phyloP scores from a whole-genome alignment of 2,797 vertebrate species.

The Yasuhikotakia modesta region DNA sequence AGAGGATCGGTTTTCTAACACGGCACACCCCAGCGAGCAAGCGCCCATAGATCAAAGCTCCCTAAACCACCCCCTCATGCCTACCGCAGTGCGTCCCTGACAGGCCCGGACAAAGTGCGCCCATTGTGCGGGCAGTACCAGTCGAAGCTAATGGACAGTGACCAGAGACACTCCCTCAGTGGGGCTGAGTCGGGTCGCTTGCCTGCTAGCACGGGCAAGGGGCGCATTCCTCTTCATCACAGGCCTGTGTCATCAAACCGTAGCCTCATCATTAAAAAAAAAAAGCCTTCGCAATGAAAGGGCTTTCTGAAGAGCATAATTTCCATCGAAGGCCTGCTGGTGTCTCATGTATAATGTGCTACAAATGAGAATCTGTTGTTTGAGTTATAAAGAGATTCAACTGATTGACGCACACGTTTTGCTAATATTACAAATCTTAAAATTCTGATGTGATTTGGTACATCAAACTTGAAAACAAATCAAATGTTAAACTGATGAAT shows the following conservation, averaged over 20 bases:
- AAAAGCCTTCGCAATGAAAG: constrained; percentile 44
- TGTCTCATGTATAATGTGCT: constrained; percentile 22
- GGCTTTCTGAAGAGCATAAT: constrained; percentile 35
- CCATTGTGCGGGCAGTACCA: constrained; percentile 77
- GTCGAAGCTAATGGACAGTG: constrained; percentile 76
- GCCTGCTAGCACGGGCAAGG: constrained; percentile 51
- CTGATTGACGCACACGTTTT: neutral
- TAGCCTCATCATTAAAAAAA: constrained; percentile 17
- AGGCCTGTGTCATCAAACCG: constrained; percentile 61
- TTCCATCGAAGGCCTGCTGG: constrained; percentile 26
- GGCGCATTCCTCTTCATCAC: constrained; percentile 57
- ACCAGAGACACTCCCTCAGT: constrained; percentile 63
- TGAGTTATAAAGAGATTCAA: neutral
- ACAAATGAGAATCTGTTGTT: constrained; percentile 15
- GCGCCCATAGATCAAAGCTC: constrained; percentile 75
- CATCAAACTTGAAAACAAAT: too few species aligned
- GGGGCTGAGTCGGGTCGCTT: constrained; percentile 44
- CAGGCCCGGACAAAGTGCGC: constrained; percentile 70
- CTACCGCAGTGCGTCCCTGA: constrained; percentile 76
- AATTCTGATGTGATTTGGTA: too few species aligned
- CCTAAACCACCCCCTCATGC: constrained; percentile 56
- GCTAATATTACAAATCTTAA: too few species aligned
- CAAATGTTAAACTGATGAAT: too few species aligned
- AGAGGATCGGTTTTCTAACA: constrained; percentile 76
- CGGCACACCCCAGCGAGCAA: constrained; percentile 80